A percentile compares a stretch with the other conserved stretches of the same genome.
These are phyloP conservation scores for Bradypodion ventrale DNA, from an alignment of 2,797 vertebrate genomes.

Conservation along the genomic window DNA sequence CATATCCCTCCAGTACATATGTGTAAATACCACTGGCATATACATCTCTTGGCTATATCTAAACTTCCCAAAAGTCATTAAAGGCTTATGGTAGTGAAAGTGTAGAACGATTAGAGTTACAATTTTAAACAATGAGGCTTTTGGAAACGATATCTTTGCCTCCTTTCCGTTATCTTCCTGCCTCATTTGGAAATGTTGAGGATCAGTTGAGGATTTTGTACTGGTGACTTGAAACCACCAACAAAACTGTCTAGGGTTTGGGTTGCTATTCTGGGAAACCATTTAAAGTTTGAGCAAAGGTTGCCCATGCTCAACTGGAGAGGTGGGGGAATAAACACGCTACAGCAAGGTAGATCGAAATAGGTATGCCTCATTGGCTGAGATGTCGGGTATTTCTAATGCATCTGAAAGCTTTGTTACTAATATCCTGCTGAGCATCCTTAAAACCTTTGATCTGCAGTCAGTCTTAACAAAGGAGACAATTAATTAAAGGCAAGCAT, in stretches of 20 bases:
- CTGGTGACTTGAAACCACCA: neutral
- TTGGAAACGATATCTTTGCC: neutral
- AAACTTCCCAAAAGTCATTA: conserved; percentile 7
- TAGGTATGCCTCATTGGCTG: conserved; percentile 62
- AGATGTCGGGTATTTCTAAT: conserved; percentile 72
- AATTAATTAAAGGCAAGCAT: conserved; percentile 77
- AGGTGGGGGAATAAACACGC: conserved; percentile 58
- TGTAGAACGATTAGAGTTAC: neutral
- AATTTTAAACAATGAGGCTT: neutral
- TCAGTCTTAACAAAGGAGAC: conserved; percentile 75
- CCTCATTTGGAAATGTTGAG: neutral
- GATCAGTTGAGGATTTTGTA: neutral
- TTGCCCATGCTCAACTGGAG: conserved; percentile 60
- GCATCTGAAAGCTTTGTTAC: conserved; percentile 67
- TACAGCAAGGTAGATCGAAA: conserved; percentile 64
- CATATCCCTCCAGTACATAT: neutral
- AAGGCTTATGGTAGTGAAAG: accelerated
- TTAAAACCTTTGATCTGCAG: conserved; percentile 77
- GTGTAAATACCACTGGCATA: accelerated
- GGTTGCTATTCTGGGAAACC: conserved; percentile 40
- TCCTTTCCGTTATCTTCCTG: neutral
- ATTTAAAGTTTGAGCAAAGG: conserved; percentile 53
- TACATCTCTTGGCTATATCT: neutral
- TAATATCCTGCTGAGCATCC: conserved; percentile 71
- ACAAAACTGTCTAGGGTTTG: neutral